phyloP scores from a whole-genome alignment of 2,113 vertebrate species.

The Struthidea cinerea region DNA sequence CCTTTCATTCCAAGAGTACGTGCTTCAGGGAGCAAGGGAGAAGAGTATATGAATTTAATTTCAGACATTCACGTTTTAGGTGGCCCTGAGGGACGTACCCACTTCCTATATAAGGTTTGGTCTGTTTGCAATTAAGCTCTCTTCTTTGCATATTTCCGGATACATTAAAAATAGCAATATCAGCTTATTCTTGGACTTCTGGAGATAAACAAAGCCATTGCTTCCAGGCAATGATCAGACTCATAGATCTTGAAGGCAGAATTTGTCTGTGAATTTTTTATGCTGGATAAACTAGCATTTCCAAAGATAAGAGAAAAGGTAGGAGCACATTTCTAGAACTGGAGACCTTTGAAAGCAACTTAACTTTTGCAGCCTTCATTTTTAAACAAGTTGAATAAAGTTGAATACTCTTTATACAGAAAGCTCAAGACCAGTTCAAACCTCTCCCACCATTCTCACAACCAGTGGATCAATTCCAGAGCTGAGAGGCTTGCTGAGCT shows the following conservation, averaged over 20 bases:
- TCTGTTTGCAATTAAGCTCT: slow-evolving; percentile 78
- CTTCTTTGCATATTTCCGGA: slow-evolving; percentile 75
- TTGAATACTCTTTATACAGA: not conserved
- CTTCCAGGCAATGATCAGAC: slow-evolving; percentile 61
- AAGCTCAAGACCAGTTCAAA: not conserved
- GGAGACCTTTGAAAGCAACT: not conserved
- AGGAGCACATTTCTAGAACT: slow-evolving; percentile 16
- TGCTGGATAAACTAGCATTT: slow-evolving; percentile 22
- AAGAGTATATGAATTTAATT: slow-evolving; percentile 59
- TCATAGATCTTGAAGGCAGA: slow-evolving; percentile 22
- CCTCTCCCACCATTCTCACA: not conserved
- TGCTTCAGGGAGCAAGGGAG: slow-evolving; percentile 51
- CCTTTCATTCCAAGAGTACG: slow-evolving; percentile 30
- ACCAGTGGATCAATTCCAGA: slow-evolving; percentile 15
- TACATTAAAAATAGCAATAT: slow-evolving; percentile 79
- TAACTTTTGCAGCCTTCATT: not conserved
- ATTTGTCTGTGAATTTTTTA: slow-evolving; percentile 25
- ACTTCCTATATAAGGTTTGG: slow-evolving; percentile 76
- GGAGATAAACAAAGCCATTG: slow-evolving; percentile 72
- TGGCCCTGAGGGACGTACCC: slow-evolving; percentile 61
- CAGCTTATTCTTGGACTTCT: slow-evolving; percentile 71
- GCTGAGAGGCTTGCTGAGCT: not conserved
- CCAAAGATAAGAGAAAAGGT: slow-evolving; percentile 14
- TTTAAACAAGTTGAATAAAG: not conserved
- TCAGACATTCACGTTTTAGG: slow-evolving; percentile 71